Evolutionary conservation across 2,113 vertebrate genomes (phyloP), one percentile per base, ranked within the genome.

Genomic region (Genyomyrus donnyi): DNA sequence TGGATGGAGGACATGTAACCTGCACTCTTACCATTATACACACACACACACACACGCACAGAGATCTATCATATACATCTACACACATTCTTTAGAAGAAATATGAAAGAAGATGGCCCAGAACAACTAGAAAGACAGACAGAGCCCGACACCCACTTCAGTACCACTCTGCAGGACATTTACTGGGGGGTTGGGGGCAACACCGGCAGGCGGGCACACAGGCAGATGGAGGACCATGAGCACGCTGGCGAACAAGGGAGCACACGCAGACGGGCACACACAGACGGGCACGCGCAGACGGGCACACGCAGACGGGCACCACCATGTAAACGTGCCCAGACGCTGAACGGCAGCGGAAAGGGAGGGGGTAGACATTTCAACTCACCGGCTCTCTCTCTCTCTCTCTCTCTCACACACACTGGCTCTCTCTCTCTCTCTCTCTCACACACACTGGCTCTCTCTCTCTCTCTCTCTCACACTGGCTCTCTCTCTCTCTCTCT

Each of bases 221-320:
- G n/a, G 62, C 62, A 66, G n/a, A 66, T n/a, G 62, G 21, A 58
- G 56, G 56, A 58, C 5, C 53, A 24, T 0, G 6, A 58, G 88
- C 49, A 42, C 6, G 3, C 31, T 21, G 39, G 85, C 11, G 90
- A 77, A 85, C 52, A 90, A 6, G 19, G 45, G 45, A 85, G 27
- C 27, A 15, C n/a, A 17, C 31, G 83, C 86, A 19, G 52, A 53
- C 83, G 21, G 89, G 70, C 86, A 87, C 62, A 2, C 1, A 1
- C 46, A 48, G 46, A 48, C 46, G 46, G 46, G 46, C 46, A 48
- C 9, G 2, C 46, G 1, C 46, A 48, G 89, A 85, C 70, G 24
- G 89, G 66, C 86, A 87, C 83, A n/a, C 46, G 1, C 46, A 48
- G 89, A 85, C 70, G 24, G 89, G 66, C 86, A 87, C 83, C 88